phyloP scores from a whole-genome alignment of 2,888 invertebrate genomes.

The Tanytarsus gracilentus region DNA sequence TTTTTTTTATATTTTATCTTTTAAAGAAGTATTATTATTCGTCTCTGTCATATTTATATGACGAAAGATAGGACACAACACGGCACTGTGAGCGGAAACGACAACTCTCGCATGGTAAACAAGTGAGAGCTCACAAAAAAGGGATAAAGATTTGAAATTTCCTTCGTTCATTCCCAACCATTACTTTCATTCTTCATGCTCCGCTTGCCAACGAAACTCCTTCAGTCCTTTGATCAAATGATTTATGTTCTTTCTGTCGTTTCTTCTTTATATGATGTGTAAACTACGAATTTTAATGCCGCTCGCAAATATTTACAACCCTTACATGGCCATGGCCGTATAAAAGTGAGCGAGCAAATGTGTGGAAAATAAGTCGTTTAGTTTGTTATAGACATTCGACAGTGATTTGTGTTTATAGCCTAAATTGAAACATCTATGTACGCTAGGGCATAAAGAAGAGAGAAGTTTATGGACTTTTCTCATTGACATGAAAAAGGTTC shows the following conservation, averaged over 20 bases:
- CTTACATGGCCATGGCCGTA: background rate
- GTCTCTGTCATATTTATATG: no score
- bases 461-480: background rate
- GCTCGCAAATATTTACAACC: constrained; percentile 2
- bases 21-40: no score
- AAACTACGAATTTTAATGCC: constrained; percentile 14
- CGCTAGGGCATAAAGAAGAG: background rate
- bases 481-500: no score
- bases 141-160: no score
- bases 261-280: constrained; percentile 1
- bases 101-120: no score
- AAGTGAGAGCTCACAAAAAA: no score
- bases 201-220: background rate
- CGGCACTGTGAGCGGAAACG: no score
- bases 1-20: no score
- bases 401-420: constrained; percentile 4
- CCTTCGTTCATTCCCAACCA: background rate
- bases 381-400: background rate
- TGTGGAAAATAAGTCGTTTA: constrained; percentile 14
- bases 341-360: background rate
- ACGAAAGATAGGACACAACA: no score
- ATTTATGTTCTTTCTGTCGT: no score
- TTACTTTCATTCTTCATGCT: constrained; percentile 6
- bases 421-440: background rate
- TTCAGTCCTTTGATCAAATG: constrained; percentile 3